A percentile compares a stretch with the other conserved stretches of the same genome.
Conservation (phyloP, 92 coral and sea anemone species). For the Phenganax stokvisi region DNA sequence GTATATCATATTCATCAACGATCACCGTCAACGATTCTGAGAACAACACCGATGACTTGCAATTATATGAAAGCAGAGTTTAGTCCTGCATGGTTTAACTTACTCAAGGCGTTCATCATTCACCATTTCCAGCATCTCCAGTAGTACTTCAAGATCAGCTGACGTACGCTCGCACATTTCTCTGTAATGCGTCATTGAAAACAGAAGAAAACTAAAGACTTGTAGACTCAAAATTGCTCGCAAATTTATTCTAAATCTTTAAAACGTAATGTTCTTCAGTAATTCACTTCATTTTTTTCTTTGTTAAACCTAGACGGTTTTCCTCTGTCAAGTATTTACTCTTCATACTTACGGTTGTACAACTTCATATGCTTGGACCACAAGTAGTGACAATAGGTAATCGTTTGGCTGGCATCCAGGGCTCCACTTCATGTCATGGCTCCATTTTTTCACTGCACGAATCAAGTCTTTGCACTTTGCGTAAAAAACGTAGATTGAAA, state of each 20-base stretch:
- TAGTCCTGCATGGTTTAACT: conserved; percentile 21
- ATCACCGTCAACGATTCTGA: background rate
- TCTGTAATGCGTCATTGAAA: conserved; percentile 2
- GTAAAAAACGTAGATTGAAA: background rate
- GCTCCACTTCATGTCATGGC: conserved; percentile 67
- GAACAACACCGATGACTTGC: background rate
- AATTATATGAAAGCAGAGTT: no score
- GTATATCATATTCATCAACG: no score
- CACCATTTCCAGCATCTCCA: conserved; percentile 84
- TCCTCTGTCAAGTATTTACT: background rate
- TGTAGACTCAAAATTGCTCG: no score
- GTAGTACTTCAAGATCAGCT: conserved; percentile 77
- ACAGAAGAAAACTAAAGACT: no score
- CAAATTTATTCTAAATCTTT: no score
- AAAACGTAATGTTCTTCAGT: no score
- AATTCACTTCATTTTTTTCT: no score
- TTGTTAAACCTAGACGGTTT: no score
- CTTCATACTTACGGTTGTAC: conserved; percentile 63
- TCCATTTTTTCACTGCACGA: conserved; percentile 84
- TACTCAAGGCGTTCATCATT: conserved; percentile 85
- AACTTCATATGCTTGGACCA: conserved; percentile 80
- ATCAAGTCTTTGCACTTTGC: conserved; percentile 84
- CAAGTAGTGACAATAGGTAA: conserved; percentile 69
- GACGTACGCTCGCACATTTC: conserved; percentile 57
- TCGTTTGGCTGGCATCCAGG: conserved; percentile 70